Conservation (phyloP, 1,140 invertebrate species). For the Bombyx mandarina region DNA sequence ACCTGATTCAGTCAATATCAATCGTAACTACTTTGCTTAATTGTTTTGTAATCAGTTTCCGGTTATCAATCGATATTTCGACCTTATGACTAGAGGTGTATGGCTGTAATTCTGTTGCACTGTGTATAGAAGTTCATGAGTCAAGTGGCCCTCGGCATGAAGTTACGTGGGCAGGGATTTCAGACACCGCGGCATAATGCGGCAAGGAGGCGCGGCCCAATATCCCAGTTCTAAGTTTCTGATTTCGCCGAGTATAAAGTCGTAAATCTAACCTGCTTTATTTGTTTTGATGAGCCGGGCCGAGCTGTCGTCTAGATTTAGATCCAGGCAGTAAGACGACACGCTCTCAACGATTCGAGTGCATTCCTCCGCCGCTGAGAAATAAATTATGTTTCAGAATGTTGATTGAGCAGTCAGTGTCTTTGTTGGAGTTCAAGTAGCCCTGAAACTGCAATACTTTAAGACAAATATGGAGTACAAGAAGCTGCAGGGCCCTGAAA, state of each 20-base stretch:
- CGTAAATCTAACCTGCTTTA: conserved; percentile 9
- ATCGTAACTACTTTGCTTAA: too few species aligned
- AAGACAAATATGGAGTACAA: background rate
- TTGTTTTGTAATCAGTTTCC: too few species aligned
- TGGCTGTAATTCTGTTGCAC: too few species aligned
- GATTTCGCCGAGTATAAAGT: background rate
- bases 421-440: background rate
- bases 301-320: conserved; percentile 55
- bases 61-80: too few species aligned
- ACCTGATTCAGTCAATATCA: too few species aligned
- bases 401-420: background rate
- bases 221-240: background rate
- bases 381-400: background rate
- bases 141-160: too few species aligned
- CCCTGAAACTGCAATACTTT: too few species aligned
- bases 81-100: too few species aligned
- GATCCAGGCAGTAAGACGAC: conserved; percentile 62
- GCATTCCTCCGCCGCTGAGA: conserved; percentile 25
- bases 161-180: too few species aligned
- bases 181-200: too few species aligned
- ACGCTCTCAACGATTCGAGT: conserved; percentile 50
- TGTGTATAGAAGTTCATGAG: too few species aligned
- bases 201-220: too few species aligned
- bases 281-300: conserved; percentile 58
- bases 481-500: background rate